Conservation (phyloP, 2,797 vertebrate species). For the Chaenodraco wilsoni region DNA sequence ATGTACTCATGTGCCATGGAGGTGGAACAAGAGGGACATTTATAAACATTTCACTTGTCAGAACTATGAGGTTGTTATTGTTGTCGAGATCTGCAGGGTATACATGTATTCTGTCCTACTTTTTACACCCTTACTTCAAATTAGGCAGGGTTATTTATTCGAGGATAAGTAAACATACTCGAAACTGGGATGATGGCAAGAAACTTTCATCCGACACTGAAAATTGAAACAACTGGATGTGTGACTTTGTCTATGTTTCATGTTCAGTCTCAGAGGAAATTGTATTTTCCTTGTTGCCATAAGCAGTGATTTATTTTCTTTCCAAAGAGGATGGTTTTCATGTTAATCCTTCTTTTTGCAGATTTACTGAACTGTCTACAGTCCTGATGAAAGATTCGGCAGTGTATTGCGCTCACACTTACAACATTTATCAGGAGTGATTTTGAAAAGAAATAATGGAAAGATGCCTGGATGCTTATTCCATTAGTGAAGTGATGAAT, state of each 20-base stretch:
- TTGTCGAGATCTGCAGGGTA: constrained; percentile 2
- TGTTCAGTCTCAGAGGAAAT: constrained; percentile 44
- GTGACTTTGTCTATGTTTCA: constrained; percentile 41
- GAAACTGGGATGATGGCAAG: constrained; percentile 6
- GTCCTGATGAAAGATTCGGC: constrained; percentile 35
- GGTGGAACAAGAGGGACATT: constrained; percentile 37
- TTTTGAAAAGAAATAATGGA: constrained; percentile 27
- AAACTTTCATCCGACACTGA: constrained; percentile 16
- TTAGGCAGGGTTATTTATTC: constrained; percentile 17
- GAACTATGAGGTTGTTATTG: constrained; percentile 3
- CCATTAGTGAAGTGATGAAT: constrained; percentile 43
- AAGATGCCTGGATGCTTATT: constrained; percentile 35
- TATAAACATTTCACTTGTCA: constrained; percentile 15
- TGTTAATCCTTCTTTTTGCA: constrained; percentile 51
- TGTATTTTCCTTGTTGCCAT: constrained; percentile 35
- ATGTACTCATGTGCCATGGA: constrained; percentile 62
- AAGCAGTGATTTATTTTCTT: constrained; percentile 40
- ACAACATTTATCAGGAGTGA: constrained; percentile 23
- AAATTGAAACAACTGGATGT: constrained; percentile 10
- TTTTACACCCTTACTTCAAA: constrained; percentile 1
- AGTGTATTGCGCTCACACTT: constrained; percentile 11
- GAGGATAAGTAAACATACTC: constrained; percentile 11
- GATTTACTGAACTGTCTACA: constrained; percentile 44
- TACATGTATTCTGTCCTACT: background rate
- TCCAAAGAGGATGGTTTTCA: constrained; percentile 14